Evolutionary conservation across 1,140 invertebrate species (phyloP).

Genomic region (Arion vulgaris): DNA sequence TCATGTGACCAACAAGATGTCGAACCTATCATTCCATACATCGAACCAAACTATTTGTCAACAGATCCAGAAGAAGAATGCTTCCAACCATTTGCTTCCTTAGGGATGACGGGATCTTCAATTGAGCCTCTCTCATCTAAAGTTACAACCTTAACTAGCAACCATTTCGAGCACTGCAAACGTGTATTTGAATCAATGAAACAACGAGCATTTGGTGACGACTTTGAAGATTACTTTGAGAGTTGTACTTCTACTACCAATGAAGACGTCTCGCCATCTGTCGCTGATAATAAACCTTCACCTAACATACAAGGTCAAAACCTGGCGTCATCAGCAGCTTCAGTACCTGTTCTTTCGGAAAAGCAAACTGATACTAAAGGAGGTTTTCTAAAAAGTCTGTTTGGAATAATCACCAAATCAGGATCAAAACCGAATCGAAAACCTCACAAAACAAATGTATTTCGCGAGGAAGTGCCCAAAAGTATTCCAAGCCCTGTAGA

Average conservation of each 20-base stretch:
- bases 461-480: not conserved
- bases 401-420: not conserved
- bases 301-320: not conserved
- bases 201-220: not conserved
- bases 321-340: not conserved
- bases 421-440: not conserved
- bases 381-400: not conserved
- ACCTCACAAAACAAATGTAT: not conserved
- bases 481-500: not conserved
- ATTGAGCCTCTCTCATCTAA: not conserved
- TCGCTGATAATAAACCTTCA: too few relatives aligned
- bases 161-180: not conserved
- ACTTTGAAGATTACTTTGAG: slow-evolving; percentile 8
- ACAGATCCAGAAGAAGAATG: not conserved
- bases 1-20: too few relatives aligned
- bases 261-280: too few relatives aligned
- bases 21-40: not conserved
- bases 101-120: not conserved
- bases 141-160: not conserved
- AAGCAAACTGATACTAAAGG: not conserved
- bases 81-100: not conserved
- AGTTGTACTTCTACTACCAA: not conserved
- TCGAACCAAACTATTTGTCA: not conserved
- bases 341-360: not conserved
- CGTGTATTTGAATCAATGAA: not conserved